Evolutionary conservation across 2,888 invertebrate genomes (phyloP).

Genomic region (Sericinus montela): DNA sequence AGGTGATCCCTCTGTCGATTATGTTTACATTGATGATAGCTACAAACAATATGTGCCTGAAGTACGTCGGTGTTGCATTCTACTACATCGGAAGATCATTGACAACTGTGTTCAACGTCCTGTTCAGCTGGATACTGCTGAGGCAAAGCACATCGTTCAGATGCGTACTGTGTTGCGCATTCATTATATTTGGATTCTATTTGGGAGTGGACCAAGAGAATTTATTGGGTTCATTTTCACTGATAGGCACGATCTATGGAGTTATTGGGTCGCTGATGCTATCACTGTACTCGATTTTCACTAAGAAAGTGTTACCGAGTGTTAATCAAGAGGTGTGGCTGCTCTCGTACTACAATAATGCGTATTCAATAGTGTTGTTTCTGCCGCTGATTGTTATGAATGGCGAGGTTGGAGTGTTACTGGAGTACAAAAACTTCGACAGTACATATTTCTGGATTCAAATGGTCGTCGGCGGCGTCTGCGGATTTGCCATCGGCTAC

Average conservation of each 20-base stretch:
- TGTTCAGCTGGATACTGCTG: slow-evolving; percentile 92
- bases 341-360: slow-evolving; percentile 96
- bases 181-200: slow-evolving; percentile 95
- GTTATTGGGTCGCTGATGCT: slow-evolving; percentile 93
- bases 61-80: slow-evolving; percentile 98
- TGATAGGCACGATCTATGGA: slow-evolving; percentile 93
- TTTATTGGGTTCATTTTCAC: slow-evolving; percentile 90
- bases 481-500: slow-evolving; percentile 98
- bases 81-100: slow-evolving; percentile 98
- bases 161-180: slow-evolving; percentile 90
- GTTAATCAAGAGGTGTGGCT: slow-evolving; percentile 96
- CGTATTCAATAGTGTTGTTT: slow-evolving; percentile 94
- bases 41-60: slow-evolving; percentile 97
- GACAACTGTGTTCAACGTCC: slow-evolving; percentile 98
- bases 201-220: slow-evolving; percentile 98
- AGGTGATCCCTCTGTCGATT: slow-evolving; percentile 92
- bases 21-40: slow-evolving; percentile 98
- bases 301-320: slow-evolving; percentile 91
- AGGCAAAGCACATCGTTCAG: slow-evolving; percentile 89
- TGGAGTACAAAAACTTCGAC: slow-evolving; percentile 81
- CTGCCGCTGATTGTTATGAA: slow-evolving; percentile 92
- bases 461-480: slow-evolving; percentile 93
- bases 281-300: slow-evolving; percentile 96
- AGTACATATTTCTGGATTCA: slow-evolving; percentile 87
- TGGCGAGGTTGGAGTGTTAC: slow-evolving; percentile 84